Percentiles rank a stretch among this genome's conserved stretches.
Evolutionary conservation across 2,113 vertebrate species (phyloP).

Genomic region (Pitta sordida): DNA sequence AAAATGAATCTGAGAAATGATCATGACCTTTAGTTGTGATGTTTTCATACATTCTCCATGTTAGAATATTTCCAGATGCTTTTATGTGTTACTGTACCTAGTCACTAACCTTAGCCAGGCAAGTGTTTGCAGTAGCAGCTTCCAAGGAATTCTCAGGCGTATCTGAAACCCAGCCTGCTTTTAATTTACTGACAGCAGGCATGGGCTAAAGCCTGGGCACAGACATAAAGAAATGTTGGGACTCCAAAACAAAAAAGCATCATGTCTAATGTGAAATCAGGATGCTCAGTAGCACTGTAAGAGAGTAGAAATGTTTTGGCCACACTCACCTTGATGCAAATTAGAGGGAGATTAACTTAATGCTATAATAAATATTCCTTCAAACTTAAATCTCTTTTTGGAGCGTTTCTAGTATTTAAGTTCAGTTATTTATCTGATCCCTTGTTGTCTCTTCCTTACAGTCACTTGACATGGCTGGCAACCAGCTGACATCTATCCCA

Average conservation of each 20-base stretch:
- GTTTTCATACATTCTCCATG: neutral
- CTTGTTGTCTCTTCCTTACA: slow-evolving; percentile 59
- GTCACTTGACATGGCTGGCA: slow-evolving; percentile 90
- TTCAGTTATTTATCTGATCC: neutral
- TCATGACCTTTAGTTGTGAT: neutral
- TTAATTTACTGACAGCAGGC: neutral
- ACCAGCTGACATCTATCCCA: slow-evolving; percentile 88
- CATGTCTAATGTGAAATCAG: neutral
- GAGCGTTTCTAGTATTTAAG: neutral
- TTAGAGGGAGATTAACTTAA: neutral
- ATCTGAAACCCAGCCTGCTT: neutral
- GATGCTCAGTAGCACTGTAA: neutral
- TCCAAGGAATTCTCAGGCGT: neutral
- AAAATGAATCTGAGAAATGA: neutral
- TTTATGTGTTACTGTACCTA: neutral
- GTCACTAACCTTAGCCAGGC: neutral
- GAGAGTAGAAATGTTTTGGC: neutral
- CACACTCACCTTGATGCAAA: neutral
- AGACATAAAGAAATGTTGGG: neutral
- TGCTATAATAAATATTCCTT: neutral
- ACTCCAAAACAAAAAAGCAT: neutral
- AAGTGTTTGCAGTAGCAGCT: neutral
- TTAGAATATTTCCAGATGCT: neutral
- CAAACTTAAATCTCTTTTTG: neutral
- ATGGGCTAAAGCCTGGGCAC: neutral